These are phyloP conservation scores for Peromyscus attwateri DNA, from an alignment of 2,797 vertebrate genomes.

Conservation along the genomic window DNA sequence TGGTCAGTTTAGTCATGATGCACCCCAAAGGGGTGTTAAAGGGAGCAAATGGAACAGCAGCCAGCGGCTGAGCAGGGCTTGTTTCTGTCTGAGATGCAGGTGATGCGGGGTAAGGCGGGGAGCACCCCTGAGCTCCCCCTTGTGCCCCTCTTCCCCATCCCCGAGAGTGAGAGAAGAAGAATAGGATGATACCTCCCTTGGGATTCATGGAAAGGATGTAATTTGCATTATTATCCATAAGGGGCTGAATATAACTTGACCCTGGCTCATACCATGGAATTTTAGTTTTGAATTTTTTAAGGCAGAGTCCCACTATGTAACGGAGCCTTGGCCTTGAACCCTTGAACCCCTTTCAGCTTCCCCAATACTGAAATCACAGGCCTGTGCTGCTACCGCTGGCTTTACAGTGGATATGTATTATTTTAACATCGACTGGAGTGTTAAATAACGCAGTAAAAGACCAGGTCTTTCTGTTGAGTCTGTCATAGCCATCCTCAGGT, in stretches of 20 bases:
- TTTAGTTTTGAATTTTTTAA: neutral
- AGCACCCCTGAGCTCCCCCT: neutral
- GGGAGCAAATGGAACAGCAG: neutral
- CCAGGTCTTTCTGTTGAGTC: neutral
- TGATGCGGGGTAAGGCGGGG: neutral
- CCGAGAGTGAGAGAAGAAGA: neutral
- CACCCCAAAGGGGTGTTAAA: neutral
- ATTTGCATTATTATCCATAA: neutral
- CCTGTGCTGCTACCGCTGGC: neutral
- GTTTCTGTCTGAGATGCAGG: neutral
- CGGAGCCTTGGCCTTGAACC: neutral
- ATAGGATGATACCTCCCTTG: accelerated
- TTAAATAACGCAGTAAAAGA: neutral
- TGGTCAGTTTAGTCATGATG: neutral
- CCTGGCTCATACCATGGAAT: neutral
- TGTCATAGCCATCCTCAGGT: neutral
- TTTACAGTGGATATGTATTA: neutral
- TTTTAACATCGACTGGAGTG: neutral
- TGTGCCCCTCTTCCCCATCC: neutral
- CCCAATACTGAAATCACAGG: neutral
- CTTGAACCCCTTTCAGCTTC: neutral
- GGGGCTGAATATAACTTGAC: neutral
- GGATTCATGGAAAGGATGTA: neutral
- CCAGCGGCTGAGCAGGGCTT: accelerated
- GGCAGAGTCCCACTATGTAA: neutral